Evolutionary conservation across 2,888 invertebrate genomes (phyloP).

Genomic region (Nomada hirtipes): DNA sequence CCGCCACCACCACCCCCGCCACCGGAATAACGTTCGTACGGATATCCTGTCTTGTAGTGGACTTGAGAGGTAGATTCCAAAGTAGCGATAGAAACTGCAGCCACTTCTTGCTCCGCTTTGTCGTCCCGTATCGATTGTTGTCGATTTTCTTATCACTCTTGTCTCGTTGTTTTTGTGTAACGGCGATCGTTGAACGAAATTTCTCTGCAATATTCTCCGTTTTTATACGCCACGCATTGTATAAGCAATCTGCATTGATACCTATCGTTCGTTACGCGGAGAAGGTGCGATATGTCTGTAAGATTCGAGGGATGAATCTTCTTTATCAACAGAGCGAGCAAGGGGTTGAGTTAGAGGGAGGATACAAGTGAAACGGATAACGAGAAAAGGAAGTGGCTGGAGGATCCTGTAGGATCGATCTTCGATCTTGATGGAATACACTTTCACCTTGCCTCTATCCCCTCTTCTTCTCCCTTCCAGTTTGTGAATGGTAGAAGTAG

Average conservation of each 20-base stretch:
- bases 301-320: too few relatives aligned
- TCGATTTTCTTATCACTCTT: neutral
- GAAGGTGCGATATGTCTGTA: too few relatives aligned
- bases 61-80: slow-evolving; percentile 47
- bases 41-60: slow-evolving; percentile 60
- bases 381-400: slow-evolving; percentile 48
- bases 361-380: neutral
- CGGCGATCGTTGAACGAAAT: too few relatives aligned
- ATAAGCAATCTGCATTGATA: too few relatives aligned
- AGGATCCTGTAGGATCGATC: slow-evolving; percentile 32
- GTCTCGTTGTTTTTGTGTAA: neutral
- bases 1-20: slow-evolving; percentile 86
- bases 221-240: too few relatives aligned
- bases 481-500: slow-evolving; percentile 71
- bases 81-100: slow-evolving; percentile 41
- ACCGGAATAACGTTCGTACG: slow-evolving; percentile 72
- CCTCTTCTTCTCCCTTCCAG: slow-evolving; percentile 41
- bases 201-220: too few relatives aligned
- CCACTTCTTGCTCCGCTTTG: slow-evolving; percentile 35
- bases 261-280: too few relatives aligned
- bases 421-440: slow-evolving; percentile 32
- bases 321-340: too few relatives aligned
- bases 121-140: too few relatives aligned
- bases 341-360: too few relatives aligned
- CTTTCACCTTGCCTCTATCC: slow-evolving; percentile 46